Evolutionary conservation across 1,140 invertebrate genomes (phyloP), one percentile per base, ranked within the genome.

Genomic region (Anthonomus grandis): DNA sequence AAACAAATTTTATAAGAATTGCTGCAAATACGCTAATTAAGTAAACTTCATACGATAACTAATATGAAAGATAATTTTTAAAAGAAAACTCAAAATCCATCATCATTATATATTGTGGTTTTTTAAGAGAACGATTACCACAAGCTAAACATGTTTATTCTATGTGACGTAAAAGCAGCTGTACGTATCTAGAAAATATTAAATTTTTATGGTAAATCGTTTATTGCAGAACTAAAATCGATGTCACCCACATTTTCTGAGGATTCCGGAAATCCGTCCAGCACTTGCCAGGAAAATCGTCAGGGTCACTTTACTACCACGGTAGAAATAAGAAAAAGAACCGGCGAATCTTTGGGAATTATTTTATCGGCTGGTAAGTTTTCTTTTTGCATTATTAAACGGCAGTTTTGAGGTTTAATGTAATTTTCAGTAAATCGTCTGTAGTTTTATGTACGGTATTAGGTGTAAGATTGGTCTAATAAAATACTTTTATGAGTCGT

Each of bases 261-360:
- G 13, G 71, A 73, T 61, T 73, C 71, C 0, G 71, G 71, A 9
- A 69, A 70, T 27, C 69, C 70, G 34, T 69, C 69, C n/a, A 63
- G 62, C 12, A 68, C 66, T 53, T 60, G 60, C 10, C 57, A 64
- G 1, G 64, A 67, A 39, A 48, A 51, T 15, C 50, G 64, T 18
- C 67, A 60, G 13, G 50, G 45, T 18, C 59, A 52, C 1, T 59
- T 66, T 17, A 58, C 62, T 6, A 66, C 70, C 12, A 69, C 69
- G 3, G 70, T 73, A 3, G 64, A 72, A 53, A 57, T 73, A 13
- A 54, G 63, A 13, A 67, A 63, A 39, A 50, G 59, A 22, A 36
- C 51, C 27, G 71, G 70, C n/a, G 71, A 73, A 57, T 42, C 63
- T 1, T 51, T 73, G 18, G 71, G 71, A 19, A 71, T 73, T 17